phyloP scores from a whole-genome alignment of 2,797 vertebrate genomes.

The Hydrocynus forskahlii region DNA sequence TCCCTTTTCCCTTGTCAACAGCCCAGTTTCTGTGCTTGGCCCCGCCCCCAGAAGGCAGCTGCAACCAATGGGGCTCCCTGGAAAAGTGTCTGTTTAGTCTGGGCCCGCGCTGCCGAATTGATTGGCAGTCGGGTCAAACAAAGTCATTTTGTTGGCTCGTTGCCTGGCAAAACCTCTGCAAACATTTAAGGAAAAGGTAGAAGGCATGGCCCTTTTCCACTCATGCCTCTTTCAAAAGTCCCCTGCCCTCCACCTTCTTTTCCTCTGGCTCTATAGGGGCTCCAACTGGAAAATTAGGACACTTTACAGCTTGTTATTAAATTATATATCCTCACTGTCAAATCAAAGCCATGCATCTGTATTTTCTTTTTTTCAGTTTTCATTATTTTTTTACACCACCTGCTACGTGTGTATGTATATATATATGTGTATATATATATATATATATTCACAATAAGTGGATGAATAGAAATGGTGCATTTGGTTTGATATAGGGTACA shows the following conservation, averaged over 20 bases:
- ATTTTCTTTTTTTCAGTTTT: background rate
- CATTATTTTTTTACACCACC: background rate
- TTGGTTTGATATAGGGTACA: no score
- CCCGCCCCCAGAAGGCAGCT: conserved; percentile 83
- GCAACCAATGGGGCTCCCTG: conserved; percentile 87
- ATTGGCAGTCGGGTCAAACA: conserved; percentile 97
- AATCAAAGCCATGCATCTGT: background rate
- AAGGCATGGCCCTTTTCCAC: conserved; percentile 70
- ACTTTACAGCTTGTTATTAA: conserved; percentile 26
- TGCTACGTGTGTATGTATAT: background rate
- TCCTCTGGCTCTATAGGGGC: conserved; percentile 39
- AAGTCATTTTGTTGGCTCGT: conserved; percentile 88
- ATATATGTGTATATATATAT: no score
- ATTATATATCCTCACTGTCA: background rate
- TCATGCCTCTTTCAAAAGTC: conserved; percentile 46
- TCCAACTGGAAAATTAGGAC: conserved; percentile 38
- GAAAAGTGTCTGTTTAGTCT: conserved; percentile 90
- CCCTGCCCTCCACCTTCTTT: conserved; percentile 76
- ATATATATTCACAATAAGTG: no score
- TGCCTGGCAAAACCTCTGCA: conserved; percentile 87
- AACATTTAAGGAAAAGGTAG: conserved; percentile 81
- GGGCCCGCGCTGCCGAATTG: conserved; percentile 90
- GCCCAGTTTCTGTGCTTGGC: conserved; percentile 78
- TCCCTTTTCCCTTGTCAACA: conserved; percentile 71
- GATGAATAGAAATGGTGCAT: no score